A percentile compares a stretch with the other conserved stretches of the same genome.
phyloP scores from a whole-genome alignment of 2,888 invertebrate species.

The Metopia argyrocephala region DNA sequence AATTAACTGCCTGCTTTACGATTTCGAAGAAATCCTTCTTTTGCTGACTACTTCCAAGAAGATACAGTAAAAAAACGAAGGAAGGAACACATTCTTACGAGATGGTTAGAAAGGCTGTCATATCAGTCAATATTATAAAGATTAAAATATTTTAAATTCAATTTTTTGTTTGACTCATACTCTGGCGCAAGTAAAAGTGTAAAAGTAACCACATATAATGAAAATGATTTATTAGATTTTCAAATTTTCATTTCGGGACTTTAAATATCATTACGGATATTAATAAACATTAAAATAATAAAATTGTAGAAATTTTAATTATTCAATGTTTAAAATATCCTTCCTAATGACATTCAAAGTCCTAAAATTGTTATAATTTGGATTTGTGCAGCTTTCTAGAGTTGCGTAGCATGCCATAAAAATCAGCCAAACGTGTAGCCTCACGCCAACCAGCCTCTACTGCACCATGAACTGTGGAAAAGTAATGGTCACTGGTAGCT shows the following conservation, averaged over 20 bases:
- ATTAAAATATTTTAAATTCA: no score
- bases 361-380: conserved; percentile 72
- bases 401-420: conserved; percentile 69
- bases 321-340: conserved; percentile 44
- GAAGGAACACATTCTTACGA: neutral
- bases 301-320: conserved; percentile 7
- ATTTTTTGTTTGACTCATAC: no score
- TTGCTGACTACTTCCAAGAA: neutral
- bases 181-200: neutral
- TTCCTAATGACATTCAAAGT: conserved; percentile 66
- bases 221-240: conserved; percentile 60
- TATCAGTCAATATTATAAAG: no score
- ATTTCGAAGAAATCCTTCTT: no score
- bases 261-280: conserved; percentile 60
- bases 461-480: conserved; percentile 86
- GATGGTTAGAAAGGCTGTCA: neutral
- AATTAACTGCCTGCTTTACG: no score
- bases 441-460: conserved; percentile 86
- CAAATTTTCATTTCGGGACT: conserved; percentile 62
- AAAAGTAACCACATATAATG: neutral
- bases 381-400: conserved; percentile 66
- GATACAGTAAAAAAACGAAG: neutral
- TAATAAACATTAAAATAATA: conserved; percentile 23
- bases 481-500: conserved; percentile 84
- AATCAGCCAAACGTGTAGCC: conserved; percentile 81